Evolutionary conservation across 2,113 vertebrate species (phyloP), one percentile per base, ranked within the genome.

Genomic region (Hiodon tergisus): DNA sequence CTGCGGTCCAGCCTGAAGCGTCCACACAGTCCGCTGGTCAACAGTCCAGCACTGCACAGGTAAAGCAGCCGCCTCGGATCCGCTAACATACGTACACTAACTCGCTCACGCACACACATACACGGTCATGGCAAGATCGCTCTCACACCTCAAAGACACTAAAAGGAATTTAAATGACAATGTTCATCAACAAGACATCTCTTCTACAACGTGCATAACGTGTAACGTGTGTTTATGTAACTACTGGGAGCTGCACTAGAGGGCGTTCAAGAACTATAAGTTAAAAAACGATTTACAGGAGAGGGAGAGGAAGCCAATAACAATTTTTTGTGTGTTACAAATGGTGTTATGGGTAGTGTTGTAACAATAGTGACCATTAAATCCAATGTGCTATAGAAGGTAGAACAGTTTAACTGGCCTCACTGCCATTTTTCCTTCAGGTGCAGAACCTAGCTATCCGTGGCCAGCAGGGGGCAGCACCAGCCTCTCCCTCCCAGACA

Each of bases 1-100:
- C 94, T 0, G 91, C 95, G 7, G 93, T 97, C 75, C 95, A 96
- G 76, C 94, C 95, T 0, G 96, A 98, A 81, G 92, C 88, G 86
- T 86, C 92, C 4, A 80, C 90, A 0, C 90, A 92, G 6, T 83
- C 90, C 77, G 83, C 86, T 47, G 79, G 86, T 3, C 89, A 85
- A 14, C 86, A 91, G 58, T 85, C 90, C 3, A 85, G 90, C 16
- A 85, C 89, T 14, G 81, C 91, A 76, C 96, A 96, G 93, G 95
- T 96, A 87, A 82, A 86, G 72, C 48, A 57, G 48, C 63, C 6
- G 9, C 3, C 17, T 47, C 46, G 4, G 9, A 66, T 10, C 46
- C 9, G n/a, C 59, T 17, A 0, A 31, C 9, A 65, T 13, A 16
- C 48, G 10, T 46, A 67, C 67, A 69, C 14, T 4, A 48, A 17